A percentile compares a stretch with the other conserved stretches of the same genome.
Conservation (phyloP, 2,113 vertebrate species). For the Holacanthus passer region DNA sequence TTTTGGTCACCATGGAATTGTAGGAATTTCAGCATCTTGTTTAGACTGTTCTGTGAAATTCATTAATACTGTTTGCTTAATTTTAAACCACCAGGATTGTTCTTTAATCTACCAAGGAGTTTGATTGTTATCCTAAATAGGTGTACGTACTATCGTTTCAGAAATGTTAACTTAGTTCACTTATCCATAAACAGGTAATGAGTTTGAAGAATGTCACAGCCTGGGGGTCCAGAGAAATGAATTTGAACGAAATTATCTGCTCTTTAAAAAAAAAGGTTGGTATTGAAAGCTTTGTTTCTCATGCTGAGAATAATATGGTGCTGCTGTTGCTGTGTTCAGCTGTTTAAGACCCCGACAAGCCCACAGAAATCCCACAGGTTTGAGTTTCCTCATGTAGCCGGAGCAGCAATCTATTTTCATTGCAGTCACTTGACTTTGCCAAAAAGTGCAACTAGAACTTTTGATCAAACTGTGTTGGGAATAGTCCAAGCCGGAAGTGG, state of each 20-base stretch:
- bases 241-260: not conserved
- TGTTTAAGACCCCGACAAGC: not conserved
- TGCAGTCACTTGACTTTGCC: slow-evolving; percentile 33
- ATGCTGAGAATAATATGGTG: not conserved
- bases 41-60: not conserved
- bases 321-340: not conserved
- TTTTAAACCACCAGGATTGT: slow-evolving; percentile 7
- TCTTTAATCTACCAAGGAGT: not conserved
- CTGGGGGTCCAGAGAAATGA: not conserved
- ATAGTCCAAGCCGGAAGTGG: slow-evolving; percentile 68
- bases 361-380: not conserved
- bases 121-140: not conserved
- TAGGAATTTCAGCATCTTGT: not conserved
- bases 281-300: not conserved
- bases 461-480: slow-evolving; percentile 54
- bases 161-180: not conserved
- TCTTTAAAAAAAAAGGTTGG: not conserved
- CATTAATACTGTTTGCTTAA: not conserved
- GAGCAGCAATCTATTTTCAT: slow-evolving; percentile 4
- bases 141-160: not conserved
- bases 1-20: slow-evolving; percentile 7
- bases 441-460: slow-evolving; percentile 48
- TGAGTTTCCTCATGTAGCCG: not conserved
- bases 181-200: not conserved
- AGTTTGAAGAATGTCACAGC: not conserved